Evolutionary conservation across 2,888 invertebrate species (phyloP).

Genomic region (Lepidocyrtoides sp.): DNA sequence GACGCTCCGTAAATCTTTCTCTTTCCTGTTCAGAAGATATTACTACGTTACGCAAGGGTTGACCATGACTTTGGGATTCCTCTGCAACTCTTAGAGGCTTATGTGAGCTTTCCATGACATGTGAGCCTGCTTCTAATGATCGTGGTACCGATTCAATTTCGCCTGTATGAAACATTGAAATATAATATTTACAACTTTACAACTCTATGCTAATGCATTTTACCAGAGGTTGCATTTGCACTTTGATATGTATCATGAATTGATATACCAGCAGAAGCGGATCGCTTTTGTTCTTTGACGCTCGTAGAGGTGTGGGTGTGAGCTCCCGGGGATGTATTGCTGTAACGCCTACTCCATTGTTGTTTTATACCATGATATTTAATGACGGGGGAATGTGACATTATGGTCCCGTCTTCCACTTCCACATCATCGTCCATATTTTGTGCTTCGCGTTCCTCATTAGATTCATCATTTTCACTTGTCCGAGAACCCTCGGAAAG

Average conservation of each 20-base stretch:
- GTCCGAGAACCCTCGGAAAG: neutral
- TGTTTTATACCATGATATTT: conserved; percentile 68
- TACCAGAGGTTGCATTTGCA: no score
- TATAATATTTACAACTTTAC: no score
- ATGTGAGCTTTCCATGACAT: neutral
- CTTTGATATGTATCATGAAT: no score
- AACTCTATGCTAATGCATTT: no score
- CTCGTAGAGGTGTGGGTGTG: conserved; percentile 3
- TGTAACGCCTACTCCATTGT: conserved; percentile 66
- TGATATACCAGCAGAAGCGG: conserved; percentile 70
- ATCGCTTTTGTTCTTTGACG: conserved; percentile 55
- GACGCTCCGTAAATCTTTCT: conserved; percentile 6
- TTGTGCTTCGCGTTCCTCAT: conserved; percentile 6
- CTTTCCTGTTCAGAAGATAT: neutral
- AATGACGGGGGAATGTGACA: conserved; percentile 52
- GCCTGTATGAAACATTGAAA: neutral
- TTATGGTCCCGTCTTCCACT: neutral
- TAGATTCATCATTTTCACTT: conserved; percentile 32
- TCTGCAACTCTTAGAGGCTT: neutral
- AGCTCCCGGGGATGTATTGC: conserved; percentile 60
- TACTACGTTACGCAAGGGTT: conserved; percentile 31
- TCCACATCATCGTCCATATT: neutral
- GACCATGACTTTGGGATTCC: neutral
- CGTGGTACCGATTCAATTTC: conserved; percentile 29
- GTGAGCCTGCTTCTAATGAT: neutral